Percentiles rank a stretch among this genome's conserved stretches.
Evolutionary conservation across 2,113 vertebrate species (phyloP).

Genomic region (Rhea americana): DNA sequence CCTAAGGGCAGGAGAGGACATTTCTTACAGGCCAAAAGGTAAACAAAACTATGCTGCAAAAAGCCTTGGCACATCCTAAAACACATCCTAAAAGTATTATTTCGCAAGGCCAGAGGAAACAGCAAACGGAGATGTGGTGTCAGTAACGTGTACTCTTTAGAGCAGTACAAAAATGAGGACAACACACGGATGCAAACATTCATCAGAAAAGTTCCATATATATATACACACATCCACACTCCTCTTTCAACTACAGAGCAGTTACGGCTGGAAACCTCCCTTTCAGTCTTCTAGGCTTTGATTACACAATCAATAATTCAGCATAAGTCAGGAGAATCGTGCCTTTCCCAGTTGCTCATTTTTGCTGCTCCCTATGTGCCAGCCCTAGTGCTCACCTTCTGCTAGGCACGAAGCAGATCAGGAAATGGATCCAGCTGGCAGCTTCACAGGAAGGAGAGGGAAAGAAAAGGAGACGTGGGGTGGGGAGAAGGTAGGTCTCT

Average conservation of each 20-base stretch:
- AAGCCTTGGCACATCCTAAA: not conserved
- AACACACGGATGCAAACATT: not conserved
- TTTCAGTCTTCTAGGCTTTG: not conserved
- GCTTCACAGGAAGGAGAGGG: fast-evolving
- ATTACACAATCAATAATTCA: not conserved
- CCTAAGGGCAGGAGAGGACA: not conserved
- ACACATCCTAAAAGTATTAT: not conserved
- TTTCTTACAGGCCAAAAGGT: not conserved
- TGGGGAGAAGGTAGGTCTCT: not conserved
- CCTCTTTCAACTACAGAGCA: not conserved
- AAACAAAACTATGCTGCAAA: not conserved
- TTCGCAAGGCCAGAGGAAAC: not conserved
- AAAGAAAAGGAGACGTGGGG: not conserved
- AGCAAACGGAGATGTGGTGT: not conserved
- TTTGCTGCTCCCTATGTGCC: not conserved
- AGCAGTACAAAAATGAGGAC: not conserved
- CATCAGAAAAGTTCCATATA: not conserved
- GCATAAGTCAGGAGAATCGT: not conserved
- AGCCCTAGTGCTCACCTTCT: not conserved
- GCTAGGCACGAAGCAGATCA: not conserved
- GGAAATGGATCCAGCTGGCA: slow-evolving; percentile 11
- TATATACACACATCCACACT: too few species aligned
- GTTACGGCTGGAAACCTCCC: not conserved
- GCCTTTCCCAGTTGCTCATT: not conserved
- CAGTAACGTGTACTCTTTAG: not conserved